A percentile compares a stretch with the other conserved stretches of the same genome.
Evolutionary conservation across 2,888 invertebrate genomes (phyloP).

Genomic region (Coelopa pilipes): DNA sequence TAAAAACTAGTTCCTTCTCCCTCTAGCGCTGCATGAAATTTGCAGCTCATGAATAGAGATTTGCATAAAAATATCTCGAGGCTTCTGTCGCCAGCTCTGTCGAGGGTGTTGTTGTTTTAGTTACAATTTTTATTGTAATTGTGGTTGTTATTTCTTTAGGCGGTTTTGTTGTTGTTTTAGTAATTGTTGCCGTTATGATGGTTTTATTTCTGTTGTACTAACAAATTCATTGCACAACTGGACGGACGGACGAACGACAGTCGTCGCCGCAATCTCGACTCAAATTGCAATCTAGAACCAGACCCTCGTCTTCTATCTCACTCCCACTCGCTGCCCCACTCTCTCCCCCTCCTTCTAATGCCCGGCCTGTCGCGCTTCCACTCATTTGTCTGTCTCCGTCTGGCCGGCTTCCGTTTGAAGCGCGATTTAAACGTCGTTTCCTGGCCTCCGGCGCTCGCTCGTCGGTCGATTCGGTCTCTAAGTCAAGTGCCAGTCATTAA

Average conservation of each 20-base stretch:
- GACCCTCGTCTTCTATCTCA: not conserved
- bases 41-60: constrained; percentile 17
- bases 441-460: constrained; percentile 1
- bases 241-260: not conserved
- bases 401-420: constrained; percentile 27
- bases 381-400: constrained; percentile 8
- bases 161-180: no score
- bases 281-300: constrained; percentile 1
- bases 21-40: not conserved
- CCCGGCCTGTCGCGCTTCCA: not conserved
- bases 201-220: constrained; percentile 17
- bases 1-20: not conserved
- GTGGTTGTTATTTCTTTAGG: no score
- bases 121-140: no score
- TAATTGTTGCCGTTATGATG: not conserved
- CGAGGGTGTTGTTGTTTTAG: no score
- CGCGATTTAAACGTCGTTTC: constrained; percentile 24
- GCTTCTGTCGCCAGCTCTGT: no score
- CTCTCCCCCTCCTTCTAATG: not conserved
- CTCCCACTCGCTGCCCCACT: not conserved
- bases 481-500: constrained; percentile 2
- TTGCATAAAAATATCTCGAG: not conserved
- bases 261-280: not conserved
- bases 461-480: constrained; percentile 2
- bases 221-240: constrained; percentile 1